These are phyloP conservation scores for Anas platyrhynchos DNA, from an alignment of 2,113 vertebrate genomes.

Conservation along the genomic window DNA sequence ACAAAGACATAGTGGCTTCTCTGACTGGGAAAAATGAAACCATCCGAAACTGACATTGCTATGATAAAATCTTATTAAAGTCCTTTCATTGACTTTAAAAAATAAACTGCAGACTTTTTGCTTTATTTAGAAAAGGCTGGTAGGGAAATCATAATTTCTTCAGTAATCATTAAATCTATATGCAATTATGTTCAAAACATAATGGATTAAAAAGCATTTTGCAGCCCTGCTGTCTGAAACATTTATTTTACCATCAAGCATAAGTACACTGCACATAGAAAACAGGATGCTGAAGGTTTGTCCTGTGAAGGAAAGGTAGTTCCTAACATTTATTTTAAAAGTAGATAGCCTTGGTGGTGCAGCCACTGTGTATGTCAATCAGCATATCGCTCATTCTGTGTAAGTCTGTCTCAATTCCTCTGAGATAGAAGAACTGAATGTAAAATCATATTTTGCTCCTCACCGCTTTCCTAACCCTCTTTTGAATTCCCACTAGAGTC, in stretches of 20 bases:
- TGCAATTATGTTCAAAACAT: background rate
- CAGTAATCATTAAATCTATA: background rate
- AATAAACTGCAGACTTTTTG: background rate
- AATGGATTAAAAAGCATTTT: background rate
- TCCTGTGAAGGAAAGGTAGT: background rate
- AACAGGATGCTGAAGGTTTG: background rate
- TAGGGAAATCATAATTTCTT: background rate
- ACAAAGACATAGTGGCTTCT: background rate
- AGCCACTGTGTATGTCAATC: background rate
- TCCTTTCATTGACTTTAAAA: background rate
- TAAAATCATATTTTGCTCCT: background rate
- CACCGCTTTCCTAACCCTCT: background rate
- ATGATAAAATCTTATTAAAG: background rate
- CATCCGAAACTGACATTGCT: background rate
- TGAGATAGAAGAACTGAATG: background rate
- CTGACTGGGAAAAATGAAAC: background rate
- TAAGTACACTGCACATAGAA: background rate
- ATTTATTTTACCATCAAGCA: background rate
- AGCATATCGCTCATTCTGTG: background rate
- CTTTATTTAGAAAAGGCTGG: background rate
- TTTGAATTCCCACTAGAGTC: background rate
- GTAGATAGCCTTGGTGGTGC: background rate
- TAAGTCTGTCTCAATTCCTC: background rate
- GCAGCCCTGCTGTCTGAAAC: background rate
- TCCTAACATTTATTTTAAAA: background rate